A percentile compares a stretch with the other conserved stretches of the same genome.
These are phyloP conservation scores for Orthosia cruda DNA, from an alignment of 2,888 invertebrate genomes.

Conservation along the genomic window DNA sequence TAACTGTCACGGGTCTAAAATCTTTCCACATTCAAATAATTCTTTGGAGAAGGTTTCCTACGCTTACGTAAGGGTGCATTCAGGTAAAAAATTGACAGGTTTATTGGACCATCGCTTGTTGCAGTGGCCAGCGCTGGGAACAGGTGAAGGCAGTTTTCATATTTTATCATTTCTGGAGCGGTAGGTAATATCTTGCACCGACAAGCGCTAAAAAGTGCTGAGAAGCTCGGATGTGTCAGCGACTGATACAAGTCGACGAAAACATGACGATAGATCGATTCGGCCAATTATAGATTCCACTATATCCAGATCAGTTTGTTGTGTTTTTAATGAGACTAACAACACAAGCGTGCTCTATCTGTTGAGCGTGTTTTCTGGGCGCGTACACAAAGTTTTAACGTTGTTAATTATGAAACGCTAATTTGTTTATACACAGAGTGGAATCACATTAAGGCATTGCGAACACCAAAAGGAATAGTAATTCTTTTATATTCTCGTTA, in stretches of 20 bases:
- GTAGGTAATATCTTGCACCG: no score
- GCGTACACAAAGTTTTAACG: constrained; percentile 66
- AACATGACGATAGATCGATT: background rate
- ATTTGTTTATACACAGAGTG: constrained; percentile 70
- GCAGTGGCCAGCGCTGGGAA: no score
- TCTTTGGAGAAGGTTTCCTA: background rate
- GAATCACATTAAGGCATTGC: constrained; percentile 65
- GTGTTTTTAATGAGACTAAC: constrained; percentile 2
- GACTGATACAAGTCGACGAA: background rate
- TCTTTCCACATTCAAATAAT: background rate
- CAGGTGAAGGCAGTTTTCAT: no score
- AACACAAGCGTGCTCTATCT: constrained; percentile 37
- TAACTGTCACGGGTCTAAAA: background rate
- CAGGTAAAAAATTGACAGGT: background rate
- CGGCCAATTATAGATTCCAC: background rate
- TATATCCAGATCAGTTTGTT: background rate
- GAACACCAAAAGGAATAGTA: constrained; percentile 66
- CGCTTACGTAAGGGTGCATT: background rate
- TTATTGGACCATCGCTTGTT: no score
- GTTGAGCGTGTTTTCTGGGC: constrained; percentile 43
- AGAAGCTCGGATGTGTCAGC: no score
- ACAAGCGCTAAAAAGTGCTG: no score
- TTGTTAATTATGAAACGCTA: constrained; percentile 73
- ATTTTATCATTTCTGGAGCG: no score
- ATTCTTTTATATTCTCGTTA: constrained; percentile 58